phyloP scores from a whole-genome alignment of 2,888 invertebrate species.

The Papilio protenor region DNA sequence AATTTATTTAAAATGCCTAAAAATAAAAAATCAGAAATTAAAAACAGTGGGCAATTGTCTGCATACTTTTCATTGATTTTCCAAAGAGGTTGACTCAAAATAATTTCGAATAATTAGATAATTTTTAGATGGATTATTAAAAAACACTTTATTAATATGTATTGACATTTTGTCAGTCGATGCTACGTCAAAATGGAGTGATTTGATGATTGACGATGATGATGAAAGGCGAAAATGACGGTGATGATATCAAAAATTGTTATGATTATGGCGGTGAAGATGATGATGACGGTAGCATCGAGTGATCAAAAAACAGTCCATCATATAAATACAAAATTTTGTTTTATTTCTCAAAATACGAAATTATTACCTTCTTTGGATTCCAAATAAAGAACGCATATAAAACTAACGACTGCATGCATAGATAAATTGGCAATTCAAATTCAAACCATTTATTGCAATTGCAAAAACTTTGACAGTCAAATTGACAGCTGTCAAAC shows the following conservation, averaged over 20 bases:
- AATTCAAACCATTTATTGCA: background rate
- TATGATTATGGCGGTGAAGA: conserved; percentile 39
- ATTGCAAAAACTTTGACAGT: background rate
- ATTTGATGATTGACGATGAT: conserved; percentile 24
- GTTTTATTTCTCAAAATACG: background rate
- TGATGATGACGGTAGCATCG: conserved; percentile 14
- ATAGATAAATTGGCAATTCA: background rate
- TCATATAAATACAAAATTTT: background rate
- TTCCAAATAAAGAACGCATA: background rate
- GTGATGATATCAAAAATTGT: conserved; percentile 43
- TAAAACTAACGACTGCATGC: background rate
- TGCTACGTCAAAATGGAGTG: conserved; percentile 7
- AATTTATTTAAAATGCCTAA: background rate
- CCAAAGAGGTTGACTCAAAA: background rate
- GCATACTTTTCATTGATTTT: background rate
- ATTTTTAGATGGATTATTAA: no score
- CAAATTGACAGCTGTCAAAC: conserved; percentile 16
- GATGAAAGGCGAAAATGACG: conserved; percentile 30
- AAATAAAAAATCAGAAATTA: background rate
- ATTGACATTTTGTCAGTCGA: background rate
- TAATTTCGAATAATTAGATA: background rate
- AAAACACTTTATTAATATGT: background rate
- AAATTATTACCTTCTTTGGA: background rate
- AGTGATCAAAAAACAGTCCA: conserved; percentile 20
- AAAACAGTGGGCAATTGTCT: background rate